Base-by-base conservation (phyloP, 1,140 invertebrate genomes). In the Subanguina moxae region DNA sequence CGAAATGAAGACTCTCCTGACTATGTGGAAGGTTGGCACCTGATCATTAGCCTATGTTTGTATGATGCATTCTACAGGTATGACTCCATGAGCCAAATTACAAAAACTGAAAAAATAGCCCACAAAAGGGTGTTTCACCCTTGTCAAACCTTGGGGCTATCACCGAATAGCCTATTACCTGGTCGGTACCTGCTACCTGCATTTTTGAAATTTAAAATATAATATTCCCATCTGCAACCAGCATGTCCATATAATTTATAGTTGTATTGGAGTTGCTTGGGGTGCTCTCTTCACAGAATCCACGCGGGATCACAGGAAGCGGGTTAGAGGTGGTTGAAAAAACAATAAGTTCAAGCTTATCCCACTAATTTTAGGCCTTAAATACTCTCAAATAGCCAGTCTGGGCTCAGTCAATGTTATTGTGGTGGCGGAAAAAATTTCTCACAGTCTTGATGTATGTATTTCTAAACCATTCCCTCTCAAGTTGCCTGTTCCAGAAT, bases 51-150 rank as follows among this genome's bases (percentile, higher is more conserved):
- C 0, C 67, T 85, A 7, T 84, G 83, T 72, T 77, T 85, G 13
- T 85, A 84, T 68, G 85, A 85, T 71, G 82, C 84, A 1, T 77
- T 85, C 67, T 84, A 82, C 67, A 85, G 84, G 56, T 84, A 25
- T n/a, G n/a, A n/a, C n/a, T n/a, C n/a, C n/a, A n/a, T n/a, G n/a
- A n/a, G n/a, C n/a, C n/a, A n/a, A n/a, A n/a, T n/a, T n/a, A n/a
- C n/a, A n/a, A n/a, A n/a, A n/a, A n/a, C n/a, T n/a, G n/a, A n/a
- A n/a, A n/a, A n/a, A n/a, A n/a, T n/a, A n/a, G n/a, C n/a, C n/a
- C n/a, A n/a, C n/a, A n/a, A n/a, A n/a, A n/a, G n/a, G n/a, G n/a
- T n/a, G n/a, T n/a, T n/a, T n/a, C n/a, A n/a, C n/a, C n/a, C n/a
- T n/a, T n/a, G n/a, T n/a, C n/a, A n/a, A n/a, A n/a, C n/a, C n/a